Evolutionary conservation across 2,888 invertebrate species (phyloP).

Genomic region (Blera fallax): DNA sequence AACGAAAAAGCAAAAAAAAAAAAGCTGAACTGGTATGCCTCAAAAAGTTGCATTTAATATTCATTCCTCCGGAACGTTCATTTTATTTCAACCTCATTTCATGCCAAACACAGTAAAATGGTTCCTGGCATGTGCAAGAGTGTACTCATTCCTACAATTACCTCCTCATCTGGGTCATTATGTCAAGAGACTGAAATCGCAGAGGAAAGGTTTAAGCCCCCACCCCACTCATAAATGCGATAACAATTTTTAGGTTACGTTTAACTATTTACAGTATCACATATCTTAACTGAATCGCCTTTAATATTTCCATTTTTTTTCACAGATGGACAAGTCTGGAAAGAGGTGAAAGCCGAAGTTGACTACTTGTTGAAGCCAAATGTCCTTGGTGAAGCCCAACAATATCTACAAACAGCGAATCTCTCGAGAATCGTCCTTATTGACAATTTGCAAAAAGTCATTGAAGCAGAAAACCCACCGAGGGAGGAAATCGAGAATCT

Average conservation of each 20-base stretch:
- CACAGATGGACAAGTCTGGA: conserved; percentile 81
- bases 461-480: conserved; percentile 90
- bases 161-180: conserved; percentile 56
- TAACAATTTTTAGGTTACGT: conserved; percentile 26
- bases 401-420: conserved; percentile 85
- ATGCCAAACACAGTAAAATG: conserved; percentile 9
- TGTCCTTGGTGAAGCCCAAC: conserved; percentile 85
- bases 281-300: conserved; percentile 11
- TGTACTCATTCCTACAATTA: background rate
- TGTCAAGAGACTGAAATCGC: conserved; percentile 42
- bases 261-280: conserved; percentile 11
- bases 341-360: conserved; percentile 82
- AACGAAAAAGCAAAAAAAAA: background rate
- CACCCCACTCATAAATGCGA: conserved; percentile 6
- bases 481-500: conserved; percentile 86
- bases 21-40: background rate
- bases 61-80: conserved; percentile 17
- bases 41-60: conserved; percentile 49
- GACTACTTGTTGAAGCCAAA: conserved; percentile 89
- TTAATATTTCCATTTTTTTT: background rate
- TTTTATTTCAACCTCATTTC: conserved; percentile 52
- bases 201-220: background rate
- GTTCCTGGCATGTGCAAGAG: background rate
- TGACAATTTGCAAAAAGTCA: conserved; percentile 89
- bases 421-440: conserved; percentile 88